These are phyloP conservation scores for Lasioglossum calceatum DNA, from an alignment of 2,888 invertebrate genomes.

Conservation along the genomic window DNA sequence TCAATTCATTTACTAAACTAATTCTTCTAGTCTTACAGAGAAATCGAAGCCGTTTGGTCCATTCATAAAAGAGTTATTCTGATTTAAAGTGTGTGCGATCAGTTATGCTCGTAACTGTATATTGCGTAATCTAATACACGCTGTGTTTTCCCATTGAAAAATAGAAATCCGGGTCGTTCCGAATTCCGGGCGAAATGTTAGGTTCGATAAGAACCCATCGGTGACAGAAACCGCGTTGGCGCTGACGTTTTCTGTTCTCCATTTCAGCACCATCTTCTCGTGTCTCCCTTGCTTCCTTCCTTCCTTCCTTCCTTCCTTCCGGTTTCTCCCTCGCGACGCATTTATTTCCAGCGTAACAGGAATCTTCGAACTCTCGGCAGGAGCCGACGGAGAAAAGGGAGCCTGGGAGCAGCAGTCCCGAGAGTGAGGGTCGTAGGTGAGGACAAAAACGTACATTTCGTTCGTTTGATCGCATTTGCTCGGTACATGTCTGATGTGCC, in stretches of 20 bases:
- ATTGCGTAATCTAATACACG: background rate
- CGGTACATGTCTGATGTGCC: slow-evolving; percentile 53
- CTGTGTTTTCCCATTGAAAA: background rate
- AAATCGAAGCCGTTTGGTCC: too few species aligned
- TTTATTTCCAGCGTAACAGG: slow-evolving; percentile 41
- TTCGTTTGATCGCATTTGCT: slow-evolving; percentile 63
- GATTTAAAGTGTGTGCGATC: too few species aligned
- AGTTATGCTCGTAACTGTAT: too few species aligned
- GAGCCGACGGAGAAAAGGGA: background rate
- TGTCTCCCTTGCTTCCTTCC: slow-evolving; percentile 6
- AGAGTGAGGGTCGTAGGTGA: background rate
- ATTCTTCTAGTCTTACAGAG: too few species aligned
- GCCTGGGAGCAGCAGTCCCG: background rate
- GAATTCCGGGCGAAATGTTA: slow-evolving; percentile 25
- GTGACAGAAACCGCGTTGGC: slow-evolving; percentile 40
- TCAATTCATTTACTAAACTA: too few species aligned
- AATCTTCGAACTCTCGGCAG: slow-evolving; percentile 8
- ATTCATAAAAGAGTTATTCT: too few species aligned
- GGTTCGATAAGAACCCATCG: slow-evolving; percentile 50
- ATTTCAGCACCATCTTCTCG: slow-evolving; percentile 15
- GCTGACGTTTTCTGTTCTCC: slow-evolving; percentile 18
- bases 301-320: slow-evolving; percentile 21
- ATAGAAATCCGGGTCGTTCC: slow-evolving; percentile 56
- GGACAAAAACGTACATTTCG: slow-evolving; percentile 21
- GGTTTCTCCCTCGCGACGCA: slow-evolving; percentile 25